phyloP scores from a whole-genome alignment of 1,140 invertebrate species.

The Adoxophyes honmai region DNA sequence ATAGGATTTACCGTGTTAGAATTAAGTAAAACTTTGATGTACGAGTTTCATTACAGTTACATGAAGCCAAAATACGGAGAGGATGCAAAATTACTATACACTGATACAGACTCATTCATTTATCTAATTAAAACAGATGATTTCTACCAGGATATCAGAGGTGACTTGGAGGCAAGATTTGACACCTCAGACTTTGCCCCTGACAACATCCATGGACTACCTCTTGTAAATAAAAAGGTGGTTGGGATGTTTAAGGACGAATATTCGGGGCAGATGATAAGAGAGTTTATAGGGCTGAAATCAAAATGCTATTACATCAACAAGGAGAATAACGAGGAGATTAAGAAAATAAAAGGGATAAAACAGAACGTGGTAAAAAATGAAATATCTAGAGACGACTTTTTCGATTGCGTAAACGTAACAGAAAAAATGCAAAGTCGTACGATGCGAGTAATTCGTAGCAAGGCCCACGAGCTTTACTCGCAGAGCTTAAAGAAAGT shows the following conservation, averaged over 20 bases:
- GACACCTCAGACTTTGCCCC: neutral
- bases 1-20: conserved; percentile 8
- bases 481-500: no score
- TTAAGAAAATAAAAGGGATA: neutral
- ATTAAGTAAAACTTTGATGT: neutral
- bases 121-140: neutral
- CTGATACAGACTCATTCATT: no score
- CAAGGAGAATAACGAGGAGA: neutral
- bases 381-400: no score
- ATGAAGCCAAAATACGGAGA: neutral
- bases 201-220: neutral
- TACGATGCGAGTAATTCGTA: no score
- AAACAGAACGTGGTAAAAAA: neutral
- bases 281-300: neutral
- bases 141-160: neutral
- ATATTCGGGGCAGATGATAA: neutral
- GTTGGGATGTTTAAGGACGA: neutral
- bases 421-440: no score
- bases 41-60: conserved; percentile 6
- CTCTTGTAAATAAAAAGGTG: neutral
- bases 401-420: no score
- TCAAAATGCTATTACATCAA: neutral
- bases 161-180: neutral
- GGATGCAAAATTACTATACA: no score
- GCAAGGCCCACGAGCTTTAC: no score